Evolutionary conservation across 2,797 vertebrate species (phyloP).

Genomic region (Microctenopoma lineatum): DNA sequence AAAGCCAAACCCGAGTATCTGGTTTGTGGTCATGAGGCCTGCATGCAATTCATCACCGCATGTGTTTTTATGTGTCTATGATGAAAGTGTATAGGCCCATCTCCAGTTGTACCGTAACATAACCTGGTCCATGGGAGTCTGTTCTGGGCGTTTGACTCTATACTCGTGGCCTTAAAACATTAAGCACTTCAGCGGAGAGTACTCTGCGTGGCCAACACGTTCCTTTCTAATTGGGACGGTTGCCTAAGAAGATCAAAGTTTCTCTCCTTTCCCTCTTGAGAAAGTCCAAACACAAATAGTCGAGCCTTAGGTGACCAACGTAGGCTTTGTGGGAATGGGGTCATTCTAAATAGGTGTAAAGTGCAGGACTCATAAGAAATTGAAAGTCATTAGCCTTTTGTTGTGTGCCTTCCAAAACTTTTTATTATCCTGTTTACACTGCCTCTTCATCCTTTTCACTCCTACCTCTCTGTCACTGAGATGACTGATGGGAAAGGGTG

Average conservation of each 20-base stretch:
- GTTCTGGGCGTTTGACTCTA: constrained; percentile 67
- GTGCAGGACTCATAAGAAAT: constrained; percentile 17
- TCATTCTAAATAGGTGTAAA: constrained; percentile 8
- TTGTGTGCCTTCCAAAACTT: constrained; percentile 52
- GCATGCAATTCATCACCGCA: constrained; percentile 43
- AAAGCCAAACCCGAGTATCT: constrained; percentile 68
- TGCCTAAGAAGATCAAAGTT: constrained; percentile 25
- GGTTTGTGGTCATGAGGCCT: constrained; percentile 47
- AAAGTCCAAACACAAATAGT: constrained; percentile 36
- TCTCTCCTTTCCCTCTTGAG: constrained; percentile 11
- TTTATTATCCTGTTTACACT: constrained; percentile 62
- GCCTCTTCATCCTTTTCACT: constrained; percentile 51
- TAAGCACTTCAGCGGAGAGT: constrained; percentile 59
- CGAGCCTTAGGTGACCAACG: constrained; percentile 4
- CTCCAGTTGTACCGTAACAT: constrained; percentile 64
- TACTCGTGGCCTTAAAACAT: constrained; percentile 53
- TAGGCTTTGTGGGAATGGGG: constrained; percentile 1
- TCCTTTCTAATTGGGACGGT: constrained; percentile 18
- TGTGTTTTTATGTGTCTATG: constrained; percentile 40
- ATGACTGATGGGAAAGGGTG: constrained; percentile 68
- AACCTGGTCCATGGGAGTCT: constrained; percentile 60
- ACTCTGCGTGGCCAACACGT: constrained; percentile 22
- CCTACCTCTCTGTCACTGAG: constrained; percentile 50
- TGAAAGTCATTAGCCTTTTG: constrained; percentile 45
- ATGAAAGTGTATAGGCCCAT: constrained; percentile 38